Conservation (phyloP, 2,888 invertebrate species). For the Allophyes oxyacanthae region DNA sequence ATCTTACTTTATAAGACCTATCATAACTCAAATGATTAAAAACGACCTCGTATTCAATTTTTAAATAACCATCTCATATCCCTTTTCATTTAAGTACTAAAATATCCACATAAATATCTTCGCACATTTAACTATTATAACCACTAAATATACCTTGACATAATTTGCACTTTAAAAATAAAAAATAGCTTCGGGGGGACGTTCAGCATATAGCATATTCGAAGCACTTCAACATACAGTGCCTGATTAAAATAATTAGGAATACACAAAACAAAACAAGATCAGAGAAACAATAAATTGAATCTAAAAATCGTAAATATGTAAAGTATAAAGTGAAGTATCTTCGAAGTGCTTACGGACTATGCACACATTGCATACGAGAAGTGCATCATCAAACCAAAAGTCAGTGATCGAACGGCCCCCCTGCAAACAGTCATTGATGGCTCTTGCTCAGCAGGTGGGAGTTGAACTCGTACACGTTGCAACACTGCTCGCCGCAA, state of each 20-base stretch:
- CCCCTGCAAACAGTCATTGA: conserved; percentile 91
- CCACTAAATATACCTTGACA: conserved; percentile 81
- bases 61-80: conserved; percentile 68
- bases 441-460: conserved; percentile 98
- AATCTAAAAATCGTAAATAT: conserved; percentile 44
- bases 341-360: conserved; percentile 81
- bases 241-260: conserved; percentile 48
- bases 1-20: conserved; percentile 57
- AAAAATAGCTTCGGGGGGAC: conserved; percentile 86
- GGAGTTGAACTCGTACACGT: conserved; percentile 99
- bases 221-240: conserved; percentile 80
- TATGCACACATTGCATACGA: conserved; percentile 73
- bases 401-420: conserved; percentile 82
- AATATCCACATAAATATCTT: conserved; percentile 86
- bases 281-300: conserved; percentile 48
- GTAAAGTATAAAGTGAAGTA: conserved; percentile 67
- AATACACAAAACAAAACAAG: conserved; percentile 55
- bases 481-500: conserved; percentile 98
- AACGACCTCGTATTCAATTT: conserved; percentile 55
- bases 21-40: conserved; percentile 57
- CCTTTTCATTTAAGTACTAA: conserved; percentile 82
- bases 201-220: conserved; percentile 84
- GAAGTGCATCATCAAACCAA: conserved; percentile 73
- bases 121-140: conserved; percentile 79
- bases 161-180: conserved; percentile 84